Evolutionary conservation across 2,888 invertebrate species (phyloP).

Genomic region (Eristalis pertinax): DNA sequence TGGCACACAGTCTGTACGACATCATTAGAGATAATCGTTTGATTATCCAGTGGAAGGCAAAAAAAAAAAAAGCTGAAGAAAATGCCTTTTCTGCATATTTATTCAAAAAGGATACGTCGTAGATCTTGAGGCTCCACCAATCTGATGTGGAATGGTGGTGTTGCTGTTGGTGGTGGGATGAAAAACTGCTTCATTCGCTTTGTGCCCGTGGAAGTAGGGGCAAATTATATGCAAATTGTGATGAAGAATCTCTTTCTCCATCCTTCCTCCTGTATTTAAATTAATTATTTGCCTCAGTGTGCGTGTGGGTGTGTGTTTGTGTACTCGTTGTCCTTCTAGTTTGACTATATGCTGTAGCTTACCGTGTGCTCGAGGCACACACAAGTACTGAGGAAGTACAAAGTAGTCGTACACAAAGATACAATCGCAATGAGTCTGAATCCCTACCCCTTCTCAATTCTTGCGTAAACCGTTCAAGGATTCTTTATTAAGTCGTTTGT

Average conservation of each 20-base stretch:
- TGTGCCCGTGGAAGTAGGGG: neutral
- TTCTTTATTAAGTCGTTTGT: slow-evolving; percentile 49
- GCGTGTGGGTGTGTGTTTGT: neutral
- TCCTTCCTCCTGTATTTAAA: slow-evolving; percentile 30
- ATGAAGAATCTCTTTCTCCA: slow-evolving; percentile 12
- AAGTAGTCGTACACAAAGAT: neutral
- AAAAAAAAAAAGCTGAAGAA: slow-evolving; percentile 15
- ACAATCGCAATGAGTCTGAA: slow-evolving; percentile 8
- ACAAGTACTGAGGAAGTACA: neutral
- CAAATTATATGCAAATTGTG: slow-evolving; percentile 45
- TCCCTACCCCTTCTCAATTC: neutral
- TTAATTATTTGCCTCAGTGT: slow-evolving; percentile 37
- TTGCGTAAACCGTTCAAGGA: slow-evolving; percentile 52
- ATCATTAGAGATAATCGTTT: slow-evolving; percentile 29
- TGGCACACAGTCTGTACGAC: neutral
- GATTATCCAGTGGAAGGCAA: slow-evolving; percentile 19
- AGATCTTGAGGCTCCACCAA: neutral
- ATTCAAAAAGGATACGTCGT: slow-evolving; percentile 18
- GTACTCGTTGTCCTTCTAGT: slow-evolving; percentile 8
- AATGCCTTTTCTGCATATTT: slow-evolving; percentile 16
- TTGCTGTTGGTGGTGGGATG: neutral
- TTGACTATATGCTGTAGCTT: neutral
- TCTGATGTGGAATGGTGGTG: neutral
- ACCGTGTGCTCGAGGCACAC: neutral
- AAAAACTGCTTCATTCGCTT: neutral